Base-by-base conservation (phyloP, 2,888 invertebrate genomes). In the Drosophila monieri region DNA sequence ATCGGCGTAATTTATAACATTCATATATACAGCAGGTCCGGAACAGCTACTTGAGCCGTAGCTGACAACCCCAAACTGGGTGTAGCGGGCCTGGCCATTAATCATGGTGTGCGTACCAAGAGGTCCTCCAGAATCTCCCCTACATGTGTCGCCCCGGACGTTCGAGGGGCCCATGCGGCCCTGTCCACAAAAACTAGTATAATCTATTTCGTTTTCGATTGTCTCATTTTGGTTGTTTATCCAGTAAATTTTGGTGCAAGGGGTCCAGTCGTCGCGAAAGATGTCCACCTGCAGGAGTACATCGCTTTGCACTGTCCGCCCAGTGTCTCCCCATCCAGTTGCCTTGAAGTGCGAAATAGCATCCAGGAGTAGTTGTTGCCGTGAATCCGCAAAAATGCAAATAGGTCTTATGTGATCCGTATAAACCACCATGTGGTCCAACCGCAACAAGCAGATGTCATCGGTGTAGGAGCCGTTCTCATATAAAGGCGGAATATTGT, bases 21-120 rank as follows among this genome's bases (percentile, higher is more conserved):
- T 21, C 9, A 65, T 61, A 41, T 43, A 41, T 2, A 49, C 6
- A 9, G 54, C 10, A 3, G 25, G 9, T 23, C 55, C 56, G 0
- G 0, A n/a, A 9, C 56, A 56, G 0, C 4, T 1, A 0, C 0
- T 0, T 9, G 15, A 12, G 3, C 49, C 61, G 14, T 18, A 12
- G 32, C 32, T 48, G 15, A 61, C 47, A 1, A 61, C 18, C 6
- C 49, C 61, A 1, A 61, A 14, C 18, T 64, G 61, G 0, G 41
- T 32, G 10, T 6, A 1, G 4, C 12, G 23, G 1, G 2, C 12
- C 5, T 14, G n/a, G n/a, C 4, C 9, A n/a, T 1, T n/a, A 3
- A n/a, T 3, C 1, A 14, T 1, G 3, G 2, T 37, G 23, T 5
- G 1, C 4, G 12, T n/a, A 9, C 2, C 5, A 12, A 61, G 2